Evolutionary conservation across 2,797 vertebrate species (phyloP), one percentile per base, ranked within the genome.

Genomic region (Rhyacichthys aspro): DNA sequence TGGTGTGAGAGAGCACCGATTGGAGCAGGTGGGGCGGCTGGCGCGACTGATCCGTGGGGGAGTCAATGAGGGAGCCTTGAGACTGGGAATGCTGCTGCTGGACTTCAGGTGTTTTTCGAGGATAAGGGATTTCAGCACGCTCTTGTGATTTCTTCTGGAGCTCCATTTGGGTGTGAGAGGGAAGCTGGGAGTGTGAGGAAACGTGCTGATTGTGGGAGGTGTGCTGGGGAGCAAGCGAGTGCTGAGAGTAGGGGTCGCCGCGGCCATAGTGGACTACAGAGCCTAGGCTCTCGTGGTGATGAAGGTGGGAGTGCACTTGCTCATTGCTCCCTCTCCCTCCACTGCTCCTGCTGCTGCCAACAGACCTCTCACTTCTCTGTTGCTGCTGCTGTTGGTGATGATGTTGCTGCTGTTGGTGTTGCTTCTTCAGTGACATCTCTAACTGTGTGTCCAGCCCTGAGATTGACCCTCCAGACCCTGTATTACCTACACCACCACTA

Each of bases 1-100:
- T 88, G 7, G 95, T 94, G 32, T 96, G 96, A 11, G 95, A 96
- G 15, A 97, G 91, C 57, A 96, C 96, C 0, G 96, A 96, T 68
- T 95, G 95, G 9, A 97, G 91, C 42, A 93, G 86, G 75, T 52
- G 84, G 28, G 94, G 66, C 0, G 91, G 79, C 49, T 93, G 90
- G 67, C 15, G 82, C 72, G 94, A 72, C 45, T 92, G 91, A 19
- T 96, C 95, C 0, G 94, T 92, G 0, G 95, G 90, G 0, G 93
- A 94, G 55, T 97, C 95, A 88, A 96, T 81, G 28, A 95, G 81
- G 19, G 93, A 91, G 0, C 86, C 87, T 70, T 94, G 94, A 65
- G 94, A 91, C 72, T 94, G 90, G 28, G 89, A 76, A 63, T 92
- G 92, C 70, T 84, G 90, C 10, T 90, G 90, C 65, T 90, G 91